These are phyloP conservation scores for Netelia inedita DNA, from an alignment of 2,888 invertebrate species.

Conservation along the genomic window DNA sequence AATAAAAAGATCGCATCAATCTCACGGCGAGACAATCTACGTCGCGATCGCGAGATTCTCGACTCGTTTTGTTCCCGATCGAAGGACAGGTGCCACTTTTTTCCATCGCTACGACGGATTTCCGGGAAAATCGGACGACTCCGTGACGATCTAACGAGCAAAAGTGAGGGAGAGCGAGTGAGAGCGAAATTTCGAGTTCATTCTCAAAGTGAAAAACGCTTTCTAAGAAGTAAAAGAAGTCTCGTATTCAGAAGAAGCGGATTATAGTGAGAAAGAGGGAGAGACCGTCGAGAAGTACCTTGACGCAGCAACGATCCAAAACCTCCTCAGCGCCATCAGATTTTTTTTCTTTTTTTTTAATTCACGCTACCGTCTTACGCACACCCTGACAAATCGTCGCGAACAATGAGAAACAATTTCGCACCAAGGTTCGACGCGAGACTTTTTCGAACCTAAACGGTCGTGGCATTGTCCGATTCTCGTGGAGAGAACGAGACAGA, in stretches of 20 bases:
- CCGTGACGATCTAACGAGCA: constrained; percentile 30
- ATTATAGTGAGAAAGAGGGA: background rate
- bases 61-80: background rate
- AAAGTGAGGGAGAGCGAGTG: background rate
- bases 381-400: constrained; percentile 82
- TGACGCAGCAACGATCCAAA: background rate
- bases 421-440: constrained; percentile 73
- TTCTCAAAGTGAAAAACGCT: background rate
- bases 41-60: background rate
- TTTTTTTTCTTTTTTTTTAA: constrained; percentile 65
- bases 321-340: background rate
- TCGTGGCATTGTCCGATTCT: constrained; percentile 77
- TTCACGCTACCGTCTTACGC: constrained; percentile 81
- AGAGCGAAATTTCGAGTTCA: background rate
- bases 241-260: background rate
- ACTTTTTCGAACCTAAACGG: constrained; percentile 78
- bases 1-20: background rate
- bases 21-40: constrained; percentile 7
- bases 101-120: background rate
- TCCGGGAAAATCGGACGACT: constrained; percentile 41
- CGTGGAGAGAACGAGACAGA: background rate
- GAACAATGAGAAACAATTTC: constrained; percentile 84
- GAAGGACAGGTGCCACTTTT: constrained; percentile 25
- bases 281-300: background rate
- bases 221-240: background rate